A percentile compares a stretch with the other conserved stretches of the same genome.
phyloP scores from a whole-genome alignment of 2,113 vertebrate genomes.

The Varanus komodoensis region DNA sequence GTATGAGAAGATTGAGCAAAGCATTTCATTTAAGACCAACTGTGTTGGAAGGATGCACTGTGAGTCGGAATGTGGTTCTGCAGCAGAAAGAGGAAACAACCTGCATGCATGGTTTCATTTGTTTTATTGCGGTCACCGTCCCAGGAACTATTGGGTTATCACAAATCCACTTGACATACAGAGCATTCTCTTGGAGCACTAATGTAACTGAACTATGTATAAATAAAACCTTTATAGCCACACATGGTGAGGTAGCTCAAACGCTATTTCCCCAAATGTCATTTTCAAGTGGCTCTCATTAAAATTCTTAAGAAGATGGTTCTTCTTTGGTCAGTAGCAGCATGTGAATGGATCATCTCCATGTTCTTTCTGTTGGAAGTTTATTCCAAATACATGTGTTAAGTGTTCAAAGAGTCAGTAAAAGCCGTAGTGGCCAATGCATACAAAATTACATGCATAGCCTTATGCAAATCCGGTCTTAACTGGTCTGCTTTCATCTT shows the following conservation, averaged over 20 bases:
- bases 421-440: constrained; percentile 5
- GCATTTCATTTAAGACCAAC: constrained; percentile 34
- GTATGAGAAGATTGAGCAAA: constrained; percentile 24
- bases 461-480: constrained; percentile 39
- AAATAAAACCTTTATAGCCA: constrained; percentile 33
- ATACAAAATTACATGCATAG: constrained; percentile 29
- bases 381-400: constrained; percentile 12
- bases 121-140: constrained; percentile 25
- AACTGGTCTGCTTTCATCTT: constrained; percentile 50
- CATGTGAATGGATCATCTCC: constrained; percentile 14
- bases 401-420: constrained; percentile 23
- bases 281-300: constrained; percentile 20
- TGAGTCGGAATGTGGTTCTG: constrained; percentile 14
- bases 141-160: constrained; percentile 21
- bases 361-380: constrained; percentile 1
- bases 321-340: background rate
- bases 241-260: constrained; percentile 31
- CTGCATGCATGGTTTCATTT: constrained; percentile 38
- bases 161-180: constrained; percentile 44
- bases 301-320: constrained; percentile 49
- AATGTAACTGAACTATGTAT: constrained; percentile 45
- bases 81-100: constrained; percentile 44
- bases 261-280: background rate
- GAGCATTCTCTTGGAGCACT: background rate
- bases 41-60: constrained; percentile 2